These are phyloP conservation scores for Bolinopsis microptera DNA, from an alignment of 37 sponge, comb jelly and placozoan species.

Conservation along the genomic window DNA sequence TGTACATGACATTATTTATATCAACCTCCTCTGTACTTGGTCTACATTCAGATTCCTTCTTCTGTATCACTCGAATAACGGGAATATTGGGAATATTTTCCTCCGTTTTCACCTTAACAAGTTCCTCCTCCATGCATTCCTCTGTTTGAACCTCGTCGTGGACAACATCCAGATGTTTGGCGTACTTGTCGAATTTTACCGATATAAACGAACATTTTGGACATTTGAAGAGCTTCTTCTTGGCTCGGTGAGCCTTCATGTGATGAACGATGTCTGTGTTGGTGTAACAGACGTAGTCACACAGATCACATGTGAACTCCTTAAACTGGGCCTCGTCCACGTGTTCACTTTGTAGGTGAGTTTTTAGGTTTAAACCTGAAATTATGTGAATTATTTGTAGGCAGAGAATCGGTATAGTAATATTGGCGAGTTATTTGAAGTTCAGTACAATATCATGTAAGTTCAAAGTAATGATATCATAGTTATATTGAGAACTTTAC, in stretches of 20 bases:
- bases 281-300: conserved; percentile 4
- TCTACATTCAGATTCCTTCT: not conserved
- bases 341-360: not conserved
- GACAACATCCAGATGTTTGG: not conserved
- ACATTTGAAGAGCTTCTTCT: conserved; percentile 16
- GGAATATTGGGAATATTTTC: not conserved
- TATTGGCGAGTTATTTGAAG: too few relatives aligned
- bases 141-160: not conserved
- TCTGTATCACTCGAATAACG: conserved; percentile 26
- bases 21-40: not conserved
- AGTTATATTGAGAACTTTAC: too few relatives aligned
- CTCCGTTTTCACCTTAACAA: not conserved
- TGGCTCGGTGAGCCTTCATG: conserved; percentile 62
- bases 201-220: not conserved
- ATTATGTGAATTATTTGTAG: not conserved
- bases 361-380: not conserved
- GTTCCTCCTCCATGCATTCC: not conserved
- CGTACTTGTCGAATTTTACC: not conserved
- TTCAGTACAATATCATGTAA: not conserved
- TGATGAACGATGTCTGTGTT: conserved; percentile 36
- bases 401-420: not conserved
- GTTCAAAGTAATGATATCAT: not conserved
- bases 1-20: conserved; percentile 38
- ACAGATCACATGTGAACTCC: conserved; percentile 39
- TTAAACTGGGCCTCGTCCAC: conserved; percentile 7